Base-by-base conservation (phyloP, 2,113 vertebrate genomes). In the Thymallus thymallus region DNA sequence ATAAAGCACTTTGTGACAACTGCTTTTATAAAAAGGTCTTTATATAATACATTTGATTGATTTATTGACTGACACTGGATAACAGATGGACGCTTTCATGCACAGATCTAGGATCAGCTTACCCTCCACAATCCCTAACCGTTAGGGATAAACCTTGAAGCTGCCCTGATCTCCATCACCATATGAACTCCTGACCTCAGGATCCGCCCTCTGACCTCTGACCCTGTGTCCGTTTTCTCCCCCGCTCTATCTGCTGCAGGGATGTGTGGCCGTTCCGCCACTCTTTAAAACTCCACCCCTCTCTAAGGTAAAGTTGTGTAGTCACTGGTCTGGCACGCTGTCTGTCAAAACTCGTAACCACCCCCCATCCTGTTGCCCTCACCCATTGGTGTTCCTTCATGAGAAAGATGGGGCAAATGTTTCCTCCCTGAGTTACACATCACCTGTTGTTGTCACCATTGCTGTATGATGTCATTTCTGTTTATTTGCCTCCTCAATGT, bases 201-300 rank as follows among this genome's bases (percentile, higher is more conserved):
- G 9, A n/a, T n/a, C n/a, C n/a, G n/a, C n/a, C n/a, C 35, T 41
- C 35, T 0, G 35, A 2, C 35, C 35, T 84, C 72, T 87, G 83
- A 83, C 26, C 24, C 58, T n/a, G 45, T 71, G 18, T 73, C 68
- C 80, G 68, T 91, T 88, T 92, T 87, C 78, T 91, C 76, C 88
- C 82, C 83, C 80, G 16, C 30, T 18, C 22, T 46, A 23, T 91
- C 35, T 89, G 87, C 91, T 92, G 87, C 93, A 94, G 93, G 92
- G 93, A 94, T 72, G 91, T 88, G 55, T 91, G 92, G 92, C 91
- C 92, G 16, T 88, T 94, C 85, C 91, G 91, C 83, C 91, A 92
- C 81, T 88, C 93, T 90, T 88, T 93, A 84, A 94, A 94, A 91
- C 91, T 89, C 5, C 93, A 93, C 76, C 91, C 93, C 72, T 94